Evolutionary conservation across 2,888 invertebrate genomes (phyloP), one percentile per base, ranked within the genome.

Genomic region (Stenotaenia linearis): DNA sequence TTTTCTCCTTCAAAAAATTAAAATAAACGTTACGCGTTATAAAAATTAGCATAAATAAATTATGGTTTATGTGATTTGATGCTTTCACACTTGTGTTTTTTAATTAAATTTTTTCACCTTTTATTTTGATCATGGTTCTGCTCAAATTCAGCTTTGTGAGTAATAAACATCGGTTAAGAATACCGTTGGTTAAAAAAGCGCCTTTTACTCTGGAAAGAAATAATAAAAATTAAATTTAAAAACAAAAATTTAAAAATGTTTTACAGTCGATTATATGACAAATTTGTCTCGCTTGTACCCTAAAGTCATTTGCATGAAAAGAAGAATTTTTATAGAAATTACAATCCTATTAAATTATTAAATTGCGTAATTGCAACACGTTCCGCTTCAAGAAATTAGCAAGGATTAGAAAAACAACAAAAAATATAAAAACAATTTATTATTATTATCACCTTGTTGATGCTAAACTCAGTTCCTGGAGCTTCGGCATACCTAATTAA

Each of bases 401-500:
- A 37, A 37, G 1, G 10, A 40, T 40, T 40, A 40, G 0, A 40
- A 40, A 40, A 37, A 37, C 37, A 50, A 4, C 50, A 50, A 23
- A 56, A 23, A 18, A 23, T 10, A 7, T 23, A 23, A 56, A 23
- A 75, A n/a, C 6, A 75, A 32, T 75, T 18, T 30, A 74, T 12
- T 12, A 18, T 15, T n/a, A 18, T 2, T 35, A 32, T 75, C 28
- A 75, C 75, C 75, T 75, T 3, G 75, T 75, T 75, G 75, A 75
- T 28, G 75, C 75, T 28, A 75, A 32, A 35, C 75, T 75, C 10
- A 75, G 75, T 35, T 75, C 75, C 35, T 75, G 75, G 15, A 75
- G 25, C 12, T 75, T 75, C 6, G 35, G 30, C 30, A 75, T 30
- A 12, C 75, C 75, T 75, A n/a, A 28, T 30, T 21, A 69, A 75